A percentile compares a stretch with the other conserved stretches of the same genome.
These are phyloP conservation scores for Brachyhypopomus occidentalis DNA, from an alignment of 2,113 vertebrate species.

Conservation along the genomic window DNA sequence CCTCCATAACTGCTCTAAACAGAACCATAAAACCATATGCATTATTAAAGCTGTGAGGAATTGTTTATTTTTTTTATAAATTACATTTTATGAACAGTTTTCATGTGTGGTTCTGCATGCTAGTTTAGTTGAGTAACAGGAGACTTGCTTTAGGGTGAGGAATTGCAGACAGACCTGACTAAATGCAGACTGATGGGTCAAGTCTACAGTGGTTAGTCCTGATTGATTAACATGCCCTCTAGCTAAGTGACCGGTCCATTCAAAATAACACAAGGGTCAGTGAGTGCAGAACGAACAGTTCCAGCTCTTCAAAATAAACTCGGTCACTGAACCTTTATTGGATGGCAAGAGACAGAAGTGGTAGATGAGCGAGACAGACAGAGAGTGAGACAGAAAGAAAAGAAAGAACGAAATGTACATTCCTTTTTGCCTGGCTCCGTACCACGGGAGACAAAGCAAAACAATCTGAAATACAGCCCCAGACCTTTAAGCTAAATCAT, in stretches of 20 bases:
- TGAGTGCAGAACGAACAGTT: neutral
- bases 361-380: neutral
- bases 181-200: neutral
- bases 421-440: neutral
- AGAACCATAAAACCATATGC: neutral
- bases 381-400: neutral
- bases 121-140: neutral
- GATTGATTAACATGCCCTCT: neutral
- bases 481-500: neutral
- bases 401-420: conserved; percentile 19
- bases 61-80: neutral
- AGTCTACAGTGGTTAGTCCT: neutral
- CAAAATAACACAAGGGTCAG: neutral
- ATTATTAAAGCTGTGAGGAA: neutral
- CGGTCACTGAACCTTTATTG: neutral
- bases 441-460: neutral
- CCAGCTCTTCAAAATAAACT: neutral
- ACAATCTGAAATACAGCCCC: neutral
- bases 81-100: neutral
- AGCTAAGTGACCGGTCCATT: neutral
- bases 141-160: neutral
- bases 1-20: neutral
- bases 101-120: neutral
- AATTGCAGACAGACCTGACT: neutral
- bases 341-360: neutral